Evolutionary conservation across 2,113 vertebrate genomes (phyloP).

Genomic region (Crypturellus undulatus): DNA sequence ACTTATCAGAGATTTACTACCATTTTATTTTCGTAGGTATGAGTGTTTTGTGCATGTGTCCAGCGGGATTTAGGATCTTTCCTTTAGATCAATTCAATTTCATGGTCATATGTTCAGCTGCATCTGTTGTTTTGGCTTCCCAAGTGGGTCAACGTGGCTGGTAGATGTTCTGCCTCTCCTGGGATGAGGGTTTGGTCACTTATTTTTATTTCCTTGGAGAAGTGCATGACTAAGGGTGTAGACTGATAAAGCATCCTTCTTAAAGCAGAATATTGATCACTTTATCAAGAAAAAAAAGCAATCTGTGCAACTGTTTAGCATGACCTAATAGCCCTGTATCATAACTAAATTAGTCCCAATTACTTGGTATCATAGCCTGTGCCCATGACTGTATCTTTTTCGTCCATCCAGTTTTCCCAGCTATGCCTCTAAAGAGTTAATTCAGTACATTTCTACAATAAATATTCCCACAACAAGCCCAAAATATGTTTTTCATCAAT

Average conservation of each 20-base stretch:
- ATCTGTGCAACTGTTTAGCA: background rate
- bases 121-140: background rate
- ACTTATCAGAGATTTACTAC: background rate
- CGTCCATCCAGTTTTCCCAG: background rate
- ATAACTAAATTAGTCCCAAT: background rate
- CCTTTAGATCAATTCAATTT: background rate
- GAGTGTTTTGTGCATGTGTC: rapidly evolving
- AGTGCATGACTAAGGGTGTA: background rate
- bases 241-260: background rate
- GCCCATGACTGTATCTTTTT: background rate
- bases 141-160: background rate
- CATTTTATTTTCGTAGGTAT: background rate
- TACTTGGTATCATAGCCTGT: background rate
- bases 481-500: slow-evolving; percentile 52
- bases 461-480: slow-evolving; percentile 26
- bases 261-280: background rate
- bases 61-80: background rate
- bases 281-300: background rate
- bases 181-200: background rate
- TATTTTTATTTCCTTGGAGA: background rate
- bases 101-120: background rate
- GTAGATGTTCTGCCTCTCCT: background rate
- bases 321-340: background rate
- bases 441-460: background rate
- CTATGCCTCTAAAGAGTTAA: slow-evolving; percentile 5